phyloP scores from a whole-genome alignment of 2,888 invertebrate genomes.

The Tenthredo scrophulariae region DNA sequence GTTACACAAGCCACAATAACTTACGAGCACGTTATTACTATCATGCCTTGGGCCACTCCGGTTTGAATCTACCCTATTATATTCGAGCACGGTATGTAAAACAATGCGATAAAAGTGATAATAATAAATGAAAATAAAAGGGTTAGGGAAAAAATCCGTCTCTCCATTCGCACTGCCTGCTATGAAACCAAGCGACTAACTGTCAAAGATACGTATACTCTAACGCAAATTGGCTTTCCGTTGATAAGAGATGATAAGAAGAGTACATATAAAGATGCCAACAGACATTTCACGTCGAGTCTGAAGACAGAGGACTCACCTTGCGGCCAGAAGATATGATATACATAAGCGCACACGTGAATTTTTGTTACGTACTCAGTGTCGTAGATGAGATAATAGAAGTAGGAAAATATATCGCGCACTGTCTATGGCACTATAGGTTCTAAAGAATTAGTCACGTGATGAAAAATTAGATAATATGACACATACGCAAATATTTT shows the following conservation, averaged over 20 bases:
- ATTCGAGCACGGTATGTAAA: constrained; percentile 21
- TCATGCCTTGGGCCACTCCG: constrained; percentile 49
- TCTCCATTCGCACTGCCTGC: constrained; percentile 27
- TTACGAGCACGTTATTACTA: constrained; percentile 34
- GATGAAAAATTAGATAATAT: background rate
- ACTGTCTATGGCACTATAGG: background rate
- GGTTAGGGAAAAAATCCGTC: background rate
- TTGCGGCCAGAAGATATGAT: background rate
- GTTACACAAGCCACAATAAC: constrained; percentile 40
- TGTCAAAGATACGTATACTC: constrained; percentile 37
- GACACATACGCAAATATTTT: constrained; percentile 17
- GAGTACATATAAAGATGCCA: constrained; percentile 20
- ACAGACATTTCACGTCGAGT: background rate
- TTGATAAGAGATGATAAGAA: constrained; percentile 47
- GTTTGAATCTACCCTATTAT: constrained; percentile 32
- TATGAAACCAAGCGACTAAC: constrained; percentile 27
- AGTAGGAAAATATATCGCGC: background rate
- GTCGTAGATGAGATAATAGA: background rate
- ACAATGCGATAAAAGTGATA: constrained; percentile 6
- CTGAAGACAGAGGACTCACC: background rate
- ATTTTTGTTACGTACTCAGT: background rate
- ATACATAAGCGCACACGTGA: constrained; percentile 1
- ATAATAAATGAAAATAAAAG: background rate
- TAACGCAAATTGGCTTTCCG: constrained; percentile 28
- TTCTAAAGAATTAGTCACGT: background rate